Evolutionary conservation across 2,797 vertebrate genomes (phyloP), one percentile per base, ranked within the genome.

Genomic region (Coluber constrictor): DNA sequence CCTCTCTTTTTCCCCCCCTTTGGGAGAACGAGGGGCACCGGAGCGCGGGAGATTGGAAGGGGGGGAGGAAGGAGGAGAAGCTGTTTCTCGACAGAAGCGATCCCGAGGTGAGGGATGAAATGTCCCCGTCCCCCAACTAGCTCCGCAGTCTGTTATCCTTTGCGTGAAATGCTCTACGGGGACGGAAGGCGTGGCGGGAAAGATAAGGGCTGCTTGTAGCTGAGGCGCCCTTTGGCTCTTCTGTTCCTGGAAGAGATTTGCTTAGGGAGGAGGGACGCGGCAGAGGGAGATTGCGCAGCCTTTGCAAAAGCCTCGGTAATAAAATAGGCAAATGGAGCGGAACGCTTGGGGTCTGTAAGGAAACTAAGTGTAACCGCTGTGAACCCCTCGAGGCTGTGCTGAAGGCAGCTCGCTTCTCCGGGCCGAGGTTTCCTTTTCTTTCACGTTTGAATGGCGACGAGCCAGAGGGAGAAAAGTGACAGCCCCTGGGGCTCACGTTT

Each of bases 91-190:
- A 20, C 32, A 25, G 47, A 51, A 51, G 5, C 55, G 20, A 11
- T 15, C 23, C 23, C 10, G 11, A 63, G 63, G 20, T 5, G 20
- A 27, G n/a, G 18, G 55, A 16, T 25, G 13, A 51, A 51, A 20
- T 25, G 4, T 11, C 3, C 6, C 3, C 27, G 12, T 18, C 1
- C 55, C 16, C 9, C 23, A 4, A 11, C 13, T 11, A 0, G 11
- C 1, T 37, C 12, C 37, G 9, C 70, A 13, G 51, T 13, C 60
- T 5, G 5, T 61, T n/a, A 27, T 25, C 70, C n/a, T 12, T 29
- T 43, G 10, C 29, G 11, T 83, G 32, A 55, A 86, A 47, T 15
- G 47, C 55, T 47, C 83, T 47, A 20, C 20, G 13, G 86, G 86
- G 55, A 25, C 6, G 57, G 27, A 37, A 16, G 51, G 63, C 25